A percentile compares a stretch with the other conserved stretches of the same genome.
Evolutionary conservation across 1,140 invertebrate genomes (phyloP).

Genomic region (Drosophila willistoni): DNA sequence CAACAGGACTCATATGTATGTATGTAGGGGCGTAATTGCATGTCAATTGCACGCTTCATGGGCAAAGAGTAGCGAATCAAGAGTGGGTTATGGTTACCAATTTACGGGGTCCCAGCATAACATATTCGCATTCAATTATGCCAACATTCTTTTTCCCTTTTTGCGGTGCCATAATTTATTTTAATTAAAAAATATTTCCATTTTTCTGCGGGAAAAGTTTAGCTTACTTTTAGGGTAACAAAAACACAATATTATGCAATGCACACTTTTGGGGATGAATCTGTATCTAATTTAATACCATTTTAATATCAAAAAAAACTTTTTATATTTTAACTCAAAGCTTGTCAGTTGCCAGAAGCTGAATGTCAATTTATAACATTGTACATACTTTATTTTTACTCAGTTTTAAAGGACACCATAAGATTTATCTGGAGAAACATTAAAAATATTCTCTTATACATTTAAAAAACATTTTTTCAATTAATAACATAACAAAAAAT

Average conservation of each 20-base stretch:
- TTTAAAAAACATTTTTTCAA: too few relatives aligned
- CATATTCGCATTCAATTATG: conserved; percentile 55
- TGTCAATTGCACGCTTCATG: conserved; percentile 71
- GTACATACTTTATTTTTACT: too few relatives aligned
- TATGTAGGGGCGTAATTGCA: conserved; percentile 64
- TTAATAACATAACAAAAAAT: too few relatives aligned
- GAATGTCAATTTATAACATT: too few relatives aligned
- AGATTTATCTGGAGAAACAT: too few relatives aligned
- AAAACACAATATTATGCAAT: conserved; percentile 23
- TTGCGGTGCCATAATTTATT: conserved; percentile 43
- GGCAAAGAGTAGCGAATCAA: conserved; percentile 7
- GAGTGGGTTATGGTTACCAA: background rate
- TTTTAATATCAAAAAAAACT: too few relatives aligned
- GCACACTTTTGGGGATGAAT: background rate
- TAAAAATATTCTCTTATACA: too few relatives aligned
- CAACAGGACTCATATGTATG: conserved; percentile 26
- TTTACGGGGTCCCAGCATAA: conserved; percentile 17
- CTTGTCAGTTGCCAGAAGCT: too few relatives aligned
- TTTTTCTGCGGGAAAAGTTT: conserved; percentile 9
- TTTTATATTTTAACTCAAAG: too few relatives aligned
- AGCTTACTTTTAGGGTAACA: conserved; percentile 17
- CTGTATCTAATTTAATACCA: too few relatives aligned
- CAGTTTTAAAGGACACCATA: too few relatives aligned
- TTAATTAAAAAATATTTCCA: conserved; percentile 49
- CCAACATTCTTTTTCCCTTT: conserved; percentile 47